phyloP scores from a whole-genome alignment of 2,797 vertebrate species.

The Decapterus maruadsi region DNA sequence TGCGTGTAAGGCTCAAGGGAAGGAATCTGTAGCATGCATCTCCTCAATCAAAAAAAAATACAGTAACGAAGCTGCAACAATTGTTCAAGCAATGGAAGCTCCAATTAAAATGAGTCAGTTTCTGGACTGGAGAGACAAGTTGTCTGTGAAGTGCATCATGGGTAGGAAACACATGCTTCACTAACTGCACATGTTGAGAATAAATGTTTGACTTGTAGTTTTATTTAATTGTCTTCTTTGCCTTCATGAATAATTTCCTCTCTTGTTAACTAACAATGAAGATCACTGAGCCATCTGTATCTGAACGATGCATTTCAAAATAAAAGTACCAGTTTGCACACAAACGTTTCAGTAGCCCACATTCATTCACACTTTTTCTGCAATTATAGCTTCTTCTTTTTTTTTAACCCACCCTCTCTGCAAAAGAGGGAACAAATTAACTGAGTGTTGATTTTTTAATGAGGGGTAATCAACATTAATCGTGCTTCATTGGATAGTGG shows the following conservation, averaged over 20 bases:
- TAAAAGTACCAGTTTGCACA: not conserved
- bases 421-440: not conserved
- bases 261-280: no score
- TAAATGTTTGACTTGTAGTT: not conserved
- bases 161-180: not conserved
- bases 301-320: not conserved
- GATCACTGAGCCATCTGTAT: no score
- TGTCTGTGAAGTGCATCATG: not conserved
- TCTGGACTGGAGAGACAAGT: not conserved
- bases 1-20: not conserved
- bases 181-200: slow-evolving; percentile 10
- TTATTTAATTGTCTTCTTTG: not conserved
- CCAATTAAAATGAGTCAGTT: not conserved
- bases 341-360: not conserved
- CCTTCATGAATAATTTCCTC: not conserved
- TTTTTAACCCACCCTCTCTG: not conserved
- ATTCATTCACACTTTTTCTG: not conserved
- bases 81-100: not conserved
- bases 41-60: not conserved
- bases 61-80: not conserved
- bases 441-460: no score
- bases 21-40: not conserved
- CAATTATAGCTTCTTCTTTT: not conserved
- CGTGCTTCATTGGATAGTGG: not conserved
- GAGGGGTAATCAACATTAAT: not conserved